Evolutionary conservation across 64 coral and sea anemone genomes (phyloP), one percentile per base, ranked within the genome.

Genomic region (Trachythela sp.): DNA sequence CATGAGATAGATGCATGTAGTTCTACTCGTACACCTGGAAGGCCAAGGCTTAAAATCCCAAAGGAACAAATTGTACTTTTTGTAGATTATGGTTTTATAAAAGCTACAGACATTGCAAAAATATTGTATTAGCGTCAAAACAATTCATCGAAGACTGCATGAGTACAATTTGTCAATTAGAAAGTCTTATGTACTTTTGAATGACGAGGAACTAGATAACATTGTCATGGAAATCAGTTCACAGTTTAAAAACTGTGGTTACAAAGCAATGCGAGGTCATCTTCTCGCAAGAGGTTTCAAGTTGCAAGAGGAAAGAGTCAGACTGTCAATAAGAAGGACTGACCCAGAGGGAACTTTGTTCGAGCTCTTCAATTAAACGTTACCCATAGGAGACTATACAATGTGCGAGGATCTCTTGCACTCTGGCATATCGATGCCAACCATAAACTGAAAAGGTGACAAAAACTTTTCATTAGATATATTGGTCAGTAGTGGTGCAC

Each of bases 271-370:
- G 88, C 88, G 88, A 38, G 84, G 92, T 24, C 70, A 94, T 86
- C 88, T 93, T 15, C 87, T 93, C 38, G 76, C 92, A 31, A 39
- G 88, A 39, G 88, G 88, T 56, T 60, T 54, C 33, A 94, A 89
- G 80, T 50, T 94, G 37, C 92, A 90, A 77, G 37, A 90, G 86
- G 33, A 87, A 83, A 59, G 88, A 50, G 48, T 90, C 0, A 89
- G 70, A 8, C 45, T 86, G 58, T 67, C 84, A 31, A 43, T 90
- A 51, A 90, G 92, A 84, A 90, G 92, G 68, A 87, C 85, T 87
- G 92, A 94, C 87, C 92, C 88, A 10, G 92, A 90, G 24, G 92
- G 88, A 4, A 94, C 92, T 70, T 70, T 48, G 77, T 94, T 26
- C 85, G 88, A 76, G 92, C 88, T 38, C 84, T 93, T 83, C 88